Evolutionary conservation across 2,113 vertebrate species (phyloP).

Genomic region (Takifugu bimaculatus): DNA sequence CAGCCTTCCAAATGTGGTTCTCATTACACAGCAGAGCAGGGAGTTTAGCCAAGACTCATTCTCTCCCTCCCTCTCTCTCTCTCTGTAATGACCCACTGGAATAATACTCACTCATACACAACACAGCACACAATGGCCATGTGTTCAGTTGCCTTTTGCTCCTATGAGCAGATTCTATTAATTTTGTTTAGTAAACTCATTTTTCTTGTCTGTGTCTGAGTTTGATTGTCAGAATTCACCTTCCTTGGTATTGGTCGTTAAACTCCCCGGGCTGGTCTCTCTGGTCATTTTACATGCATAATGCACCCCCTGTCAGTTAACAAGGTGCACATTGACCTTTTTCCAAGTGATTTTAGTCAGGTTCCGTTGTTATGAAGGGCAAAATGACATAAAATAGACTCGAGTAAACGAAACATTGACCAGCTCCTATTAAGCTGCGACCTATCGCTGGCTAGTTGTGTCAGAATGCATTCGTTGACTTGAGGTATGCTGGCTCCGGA

Average conservation of each 20-base stretch:
- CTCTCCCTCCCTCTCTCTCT: constrained; percentile 21
- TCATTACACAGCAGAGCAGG: constrained; percentile 78
- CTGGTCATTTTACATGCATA: no score
- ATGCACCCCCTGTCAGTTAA: no score
- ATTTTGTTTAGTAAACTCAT: neutral
- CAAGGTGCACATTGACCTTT: no score
- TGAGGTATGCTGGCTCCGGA: no score
- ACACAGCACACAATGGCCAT: neutral
- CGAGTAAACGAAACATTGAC: no score
- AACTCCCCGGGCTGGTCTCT: no score
- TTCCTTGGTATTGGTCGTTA: neutral
- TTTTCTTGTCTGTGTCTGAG: neutral
- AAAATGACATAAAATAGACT: no score
- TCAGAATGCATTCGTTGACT: no score
- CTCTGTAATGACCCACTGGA: constrained; percentile 20
- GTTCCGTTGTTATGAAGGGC: no score
- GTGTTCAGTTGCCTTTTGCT: neutral
- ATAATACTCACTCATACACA: constrained; percentile 11
- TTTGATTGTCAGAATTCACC: neutral
- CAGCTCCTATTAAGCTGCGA: no score
- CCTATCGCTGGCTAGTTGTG: no score
- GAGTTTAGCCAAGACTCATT: constrained; percentile 77
- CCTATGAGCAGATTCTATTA: neutral
- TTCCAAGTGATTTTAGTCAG: no score
- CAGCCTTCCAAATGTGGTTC: constrained; percentile 82